phyloP scores from a whole-genome alignment of 2,888 invertebrate species.

The Spodoptera picta region DNA sequence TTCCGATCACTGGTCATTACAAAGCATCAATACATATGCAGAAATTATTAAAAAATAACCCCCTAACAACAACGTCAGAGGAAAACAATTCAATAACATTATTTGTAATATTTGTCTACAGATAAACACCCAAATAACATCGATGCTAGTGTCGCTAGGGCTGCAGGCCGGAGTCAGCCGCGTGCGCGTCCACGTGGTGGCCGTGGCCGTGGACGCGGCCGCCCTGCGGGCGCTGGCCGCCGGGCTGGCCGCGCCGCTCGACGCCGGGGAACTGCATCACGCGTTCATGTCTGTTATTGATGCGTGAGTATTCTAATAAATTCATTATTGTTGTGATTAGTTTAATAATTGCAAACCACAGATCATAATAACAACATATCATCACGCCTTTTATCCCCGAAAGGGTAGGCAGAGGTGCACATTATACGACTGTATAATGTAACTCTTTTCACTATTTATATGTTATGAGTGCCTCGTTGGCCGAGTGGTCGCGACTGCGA shows the following conservation, averaged over 20 bases:
- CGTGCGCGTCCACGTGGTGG: conserved; percentile 71
- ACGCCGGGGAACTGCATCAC: conserved; percentile 53
- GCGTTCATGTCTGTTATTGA: conserved; percentile 56
- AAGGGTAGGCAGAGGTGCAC: too few relatives aligned
- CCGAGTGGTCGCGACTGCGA: too few relatives aligned
- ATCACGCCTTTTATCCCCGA: too few relatives aligned
- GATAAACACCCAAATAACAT: conserved; percentile 75
- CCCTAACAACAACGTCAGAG: background rate
- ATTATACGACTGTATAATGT: too few relatives aligned
- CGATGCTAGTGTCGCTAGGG: conserved; percentile 68
- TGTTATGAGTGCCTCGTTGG: too few relatives aligned
- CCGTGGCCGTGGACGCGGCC: conserved; percentile 73
- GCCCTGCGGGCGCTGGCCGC: conserved; percentile 72
- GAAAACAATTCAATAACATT: background rate
- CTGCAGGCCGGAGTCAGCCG: conserved; percentile 64
- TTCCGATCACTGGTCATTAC: too few relatives aligned
- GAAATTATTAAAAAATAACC: too few relatives aligned
- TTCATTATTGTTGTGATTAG: too few relatives aligned
- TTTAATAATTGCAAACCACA: too few relatives aligned
- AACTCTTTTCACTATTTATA: too few relatives aligned
- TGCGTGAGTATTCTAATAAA: conserved; percentile 57
- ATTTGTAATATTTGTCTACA: conserved; percentile 30
- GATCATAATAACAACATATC: too few relatives aligned
- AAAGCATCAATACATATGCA: too few relatives aligned
- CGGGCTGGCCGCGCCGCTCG: conserved; percentile 67